A percentile compares a stretch with the other conserved stretches of the same genome.
Conservation (phyloP, 53 echinoderm and acorn worm genomes). For the Henricia sp. region DNA sequence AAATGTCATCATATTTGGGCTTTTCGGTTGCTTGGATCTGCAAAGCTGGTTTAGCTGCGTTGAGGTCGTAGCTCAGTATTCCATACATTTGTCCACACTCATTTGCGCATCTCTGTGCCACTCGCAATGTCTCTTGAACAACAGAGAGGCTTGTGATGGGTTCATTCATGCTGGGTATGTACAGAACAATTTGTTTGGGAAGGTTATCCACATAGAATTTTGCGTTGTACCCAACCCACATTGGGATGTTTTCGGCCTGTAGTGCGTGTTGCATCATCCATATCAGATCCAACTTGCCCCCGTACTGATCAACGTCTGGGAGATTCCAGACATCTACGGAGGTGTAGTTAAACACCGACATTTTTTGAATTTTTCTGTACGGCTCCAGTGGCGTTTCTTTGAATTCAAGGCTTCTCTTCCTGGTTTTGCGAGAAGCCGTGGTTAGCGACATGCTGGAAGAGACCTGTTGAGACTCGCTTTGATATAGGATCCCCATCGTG, state of each 20-base stretch:
- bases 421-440: neutral
- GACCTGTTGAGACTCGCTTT: neutral
- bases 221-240: slow-evolving; percentile 32
- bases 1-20: neutral
- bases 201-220: slow-evolving; percentile 16
- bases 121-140: neutral
- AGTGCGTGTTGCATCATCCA: too few species aligned
- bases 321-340: slow-evolving; percentile 4
- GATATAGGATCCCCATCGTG: slow-evolving; percentile 42
- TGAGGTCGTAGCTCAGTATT: neutral
- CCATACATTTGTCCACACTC: neutral
- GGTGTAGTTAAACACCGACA: slow-evolving; percentile 16
- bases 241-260: slow-evolving; percentile 20
- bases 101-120: neutral
- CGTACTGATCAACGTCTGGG: neutral
- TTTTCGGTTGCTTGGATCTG: neutral
- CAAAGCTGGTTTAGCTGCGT: neutral
- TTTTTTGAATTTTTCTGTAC: slow-evolving; percentile 28
- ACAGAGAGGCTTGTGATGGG: slow-evolving; percentile 5
- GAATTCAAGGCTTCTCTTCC: slow-evolving; percentile 10
- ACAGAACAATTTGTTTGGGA: slow-evolving; percentile 8
- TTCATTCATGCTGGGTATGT: slow-evolving; percentile 15
- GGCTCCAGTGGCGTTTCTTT: slow-evolving; percentile 16
- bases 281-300: too few species aligned
- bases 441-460: neutral